phyloP scores from a whole-genome alignment of 1,140 invertebrate genomes.

The Vanessa atalanta region DNA sequence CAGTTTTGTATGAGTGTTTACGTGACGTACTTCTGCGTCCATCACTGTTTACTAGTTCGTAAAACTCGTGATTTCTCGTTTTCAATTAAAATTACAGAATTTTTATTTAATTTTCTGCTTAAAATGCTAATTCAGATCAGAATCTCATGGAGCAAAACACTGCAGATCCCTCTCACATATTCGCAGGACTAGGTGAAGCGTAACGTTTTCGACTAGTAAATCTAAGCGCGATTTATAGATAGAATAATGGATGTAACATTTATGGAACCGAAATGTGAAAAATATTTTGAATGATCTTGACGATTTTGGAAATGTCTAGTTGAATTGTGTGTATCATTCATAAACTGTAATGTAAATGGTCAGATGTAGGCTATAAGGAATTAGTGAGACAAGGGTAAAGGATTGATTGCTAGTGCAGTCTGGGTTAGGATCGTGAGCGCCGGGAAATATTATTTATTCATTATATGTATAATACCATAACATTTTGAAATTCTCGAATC shows the following conservation, averaged over 20 bases:
- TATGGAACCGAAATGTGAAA: not conserved
- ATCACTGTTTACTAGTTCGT: constrained; percentile 7
- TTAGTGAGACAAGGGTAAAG: not conserved
- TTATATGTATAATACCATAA: not conserved
- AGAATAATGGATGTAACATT: constrained; percentile 1
- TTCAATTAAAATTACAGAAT: not conserved
- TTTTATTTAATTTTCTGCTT: not conserved
- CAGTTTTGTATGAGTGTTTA: constrained; percentile 54
- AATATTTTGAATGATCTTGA: not conserved
- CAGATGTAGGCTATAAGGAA: constrained; percentile 8
- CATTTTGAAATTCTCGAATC: not conserved
- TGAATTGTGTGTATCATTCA: constrained; percentile 12
- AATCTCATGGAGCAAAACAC: not conserved
- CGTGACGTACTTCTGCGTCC: not conserved
- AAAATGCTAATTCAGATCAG: not conserved
- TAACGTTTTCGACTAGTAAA: not conserved
- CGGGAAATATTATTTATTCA: not conserved
- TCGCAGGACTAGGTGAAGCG: not conserved
- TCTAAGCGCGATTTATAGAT: not conserved
- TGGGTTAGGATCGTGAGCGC: constrained; percentile 7
- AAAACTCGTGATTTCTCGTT: not conserved
- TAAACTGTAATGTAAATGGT: constrained; percentile 24
- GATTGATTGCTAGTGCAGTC: not conserved
- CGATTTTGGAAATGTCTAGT: constrained; percentile 4
- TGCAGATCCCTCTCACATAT: not conserved